Base-by-base conservation (phyloP, 2,888 invertebrate genomes). In the Therioaphis trifolii region DNA sequence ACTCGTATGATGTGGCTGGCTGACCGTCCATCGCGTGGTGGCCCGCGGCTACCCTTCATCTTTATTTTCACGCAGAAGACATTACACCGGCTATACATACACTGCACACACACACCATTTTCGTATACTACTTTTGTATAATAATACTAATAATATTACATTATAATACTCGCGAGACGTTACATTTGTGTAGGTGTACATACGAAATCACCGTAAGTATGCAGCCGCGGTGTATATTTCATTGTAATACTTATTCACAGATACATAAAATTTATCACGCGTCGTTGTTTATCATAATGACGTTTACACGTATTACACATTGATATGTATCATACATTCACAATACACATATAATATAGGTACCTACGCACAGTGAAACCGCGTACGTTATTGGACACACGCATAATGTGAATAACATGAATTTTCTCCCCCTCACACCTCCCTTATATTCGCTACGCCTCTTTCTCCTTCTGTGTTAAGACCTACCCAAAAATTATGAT, bases 1-100 rank as follows among this genome's bases (percentile, higher is more conserved):
- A 7, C n/a, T n/a, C n/a, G n/a, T n/a, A n/a, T n/a, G n/a, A n/a
- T n/a, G n/a, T n/a, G n/a, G n/a, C n/a, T n/a, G n/a, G n/a, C n/a
- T n/a, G n/a, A n/a, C n/a, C 71, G 52, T 21, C 21, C 35, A 5
- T 35, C 29, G 35, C 52, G 52, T 71, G 72, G 52, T 74, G 49
- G 55, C 75, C 75, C 21, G 12, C 61, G 75, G 61, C 61, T 61
- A 61, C 43, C 75, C 75, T 76, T 76, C 58, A 76, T 76, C 61
- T 76, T 61, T 58, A 27, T 76, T 76, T 76, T 75, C 27, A 11
- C 21, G n/a, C 43, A 43, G 43, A 69, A 69, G 69, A 46, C 68
- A 21, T 40, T 43, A 43, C 52, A 52, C 52, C 4, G 15, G 52
- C 11, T 43, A 43, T 11, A 11, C 5, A 11, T 43, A 43, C n/a